These are phyloP conservation scores for Andinoacara biseriatus DNA, from an alignment of 2,113 vertebrate genomes.

Conservation along the genomic window DNA sequence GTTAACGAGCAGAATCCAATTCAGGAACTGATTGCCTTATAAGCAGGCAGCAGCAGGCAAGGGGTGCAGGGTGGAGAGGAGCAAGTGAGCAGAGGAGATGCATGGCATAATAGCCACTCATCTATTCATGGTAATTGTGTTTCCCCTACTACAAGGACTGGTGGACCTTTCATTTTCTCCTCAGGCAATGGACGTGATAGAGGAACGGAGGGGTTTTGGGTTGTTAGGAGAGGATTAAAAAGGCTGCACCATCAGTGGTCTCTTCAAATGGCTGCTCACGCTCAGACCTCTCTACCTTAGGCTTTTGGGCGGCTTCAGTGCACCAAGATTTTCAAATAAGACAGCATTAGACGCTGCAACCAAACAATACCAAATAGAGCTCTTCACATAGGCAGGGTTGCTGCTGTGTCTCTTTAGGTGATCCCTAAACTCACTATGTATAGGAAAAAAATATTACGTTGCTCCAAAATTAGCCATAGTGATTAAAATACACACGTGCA, in stretches of 20 bases:
- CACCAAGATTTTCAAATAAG: constrained; percentile 35
- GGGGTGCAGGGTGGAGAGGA: constrained; percentile 33
- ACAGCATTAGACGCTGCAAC: not conserved
- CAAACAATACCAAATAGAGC: not conserved
- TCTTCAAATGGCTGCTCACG: constrained; percentile 53
- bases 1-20: constrained; percentile 72
- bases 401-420: not conserved
- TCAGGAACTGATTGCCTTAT: constrained; percentile 67
- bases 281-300: constrained; percentile 32
- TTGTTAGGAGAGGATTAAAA: constrained; percentile 70
- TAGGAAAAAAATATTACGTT: not conserved
- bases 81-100: constrained; percentile 47
- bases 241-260: constrained; percentile 48
- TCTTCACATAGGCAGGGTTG: not conserved
- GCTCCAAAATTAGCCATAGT: not conserved
- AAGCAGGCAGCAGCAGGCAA: constrained; percentile 51
- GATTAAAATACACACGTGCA: not conserved
- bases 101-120: constrained; percentile 68
- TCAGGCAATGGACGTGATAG: constrained; percentile 53
- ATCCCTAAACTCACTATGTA: not conserved
- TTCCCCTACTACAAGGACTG: constrained; percentile 66
- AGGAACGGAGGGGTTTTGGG: constrained; percentile 51
- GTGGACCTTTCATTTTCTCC: constrained; percentile 73
- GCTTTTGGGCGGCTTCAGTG: constrained; percentile 1
- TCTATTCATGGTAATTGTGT: constrained; percentile 76